A percentile compares a stretch with the other conserved stretches of the same genome.
Conservation (phyloP, 1,140 invertebrate genomes). For the Drusus annulatus region DNA sequence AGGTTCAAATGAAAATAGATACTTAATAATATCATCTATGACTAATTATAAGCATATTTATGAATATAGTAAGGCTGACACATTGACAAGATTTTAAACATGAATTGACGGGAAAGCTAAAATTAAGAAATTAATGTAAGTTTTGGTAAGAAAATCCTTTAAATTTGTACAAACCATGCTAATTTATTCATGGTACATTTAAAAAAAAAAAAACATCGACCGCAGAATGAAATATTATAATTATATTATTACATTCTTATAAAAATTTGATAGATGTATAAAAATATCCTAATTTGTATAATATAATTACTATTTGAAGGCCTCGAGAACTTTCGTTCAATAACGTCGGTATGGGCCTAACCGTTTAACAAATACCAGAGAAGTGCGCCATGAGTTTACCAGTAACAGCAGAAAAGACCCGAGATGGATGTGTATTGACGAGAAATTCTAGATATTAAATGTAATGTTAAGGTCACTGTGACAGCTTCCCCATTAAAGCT, state of each 20-base stretch:
- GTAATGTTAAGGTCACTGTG: no score
- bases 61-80: not conserved
- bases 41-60: constrained; percentile 28
- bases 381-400: no score
- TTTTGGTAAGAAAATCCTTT: not conserved
- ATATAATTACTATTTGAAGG: no score
- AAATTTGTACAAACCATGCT: constrained; percentile 24
- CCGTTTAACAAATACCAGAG: no score
- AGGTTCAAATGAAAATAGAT: no score
- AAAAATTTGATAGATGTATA: constrained; percentile 1
- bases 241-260: not conserved
- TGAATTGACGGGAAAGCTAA: not conserved
- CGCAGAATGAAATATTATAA: constrained; percentile 8
- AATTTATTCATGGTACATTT: constrained; percentile 7
- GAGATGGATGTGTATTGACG: no score
- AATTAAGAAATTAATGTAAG: not conserved
- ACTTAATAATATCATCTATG: not conserved
- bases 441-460: no score
- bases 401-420: no score
- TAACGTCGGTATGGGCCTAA: no score
- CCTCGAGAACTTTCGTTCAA: no score
- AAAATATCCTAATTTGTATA: constrained; percentile 35
- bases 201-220: no score
- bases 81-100: not conserved
- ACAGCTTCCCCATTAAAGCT: no score